Conservation (phyloP, 2,113 vertebrate genomes). For the Peromyscus maniculatus region DNA sequence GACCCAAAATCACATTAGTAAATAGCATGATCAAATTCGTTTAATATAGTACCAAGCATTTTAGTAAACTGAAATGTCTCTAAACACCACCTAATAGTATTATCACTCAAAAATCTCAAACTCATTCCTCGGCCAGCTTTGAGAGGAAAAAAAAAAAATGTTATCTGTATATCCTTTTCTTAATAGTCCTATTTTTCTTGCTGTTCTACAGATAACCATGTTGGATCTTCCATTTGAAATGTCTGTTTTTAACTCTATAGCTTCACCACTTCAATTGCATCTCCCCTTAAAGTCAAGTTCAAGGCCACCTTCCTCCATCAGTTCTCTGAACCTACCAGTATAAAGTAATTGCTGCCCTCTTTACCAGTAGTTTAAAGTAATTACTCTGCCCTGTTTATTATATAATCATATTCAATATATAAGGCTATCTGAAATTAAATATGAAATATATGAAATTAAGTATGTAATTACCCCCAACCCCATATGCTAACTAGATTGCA, state of each 20-base stretch:
- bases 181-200: neutral
- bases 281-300: neutral
- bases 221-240: neutral
- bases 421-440: neutral
- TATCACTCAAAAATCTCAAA: constrained; percentile 7
- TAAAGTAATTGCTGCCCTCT: neutral
- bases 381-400: neutral
- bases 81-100: neutral
- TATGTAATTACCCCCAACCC: neutral
- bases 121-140: neutral
- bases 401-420: neutral
- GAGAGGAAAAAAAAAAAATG: neutral
- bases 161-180: neutral
- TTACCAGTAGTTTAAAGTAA: neutral
- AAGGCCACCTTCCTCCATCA: neutral
- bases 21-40: neutral
- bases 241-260: neutral
- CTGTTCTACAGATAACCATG: neutral
- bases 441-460: neutral
- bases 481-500: neutral
- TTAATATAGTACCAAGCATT: neutral
- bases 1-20: neutral
- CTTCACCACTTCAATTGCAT: neutral
- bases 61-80: neutral
- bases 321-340: neutral